Evolutionary conservation across 2,113 vertebrate species (phyloP).

Genomic region (Cygnus atratus): DNA sequence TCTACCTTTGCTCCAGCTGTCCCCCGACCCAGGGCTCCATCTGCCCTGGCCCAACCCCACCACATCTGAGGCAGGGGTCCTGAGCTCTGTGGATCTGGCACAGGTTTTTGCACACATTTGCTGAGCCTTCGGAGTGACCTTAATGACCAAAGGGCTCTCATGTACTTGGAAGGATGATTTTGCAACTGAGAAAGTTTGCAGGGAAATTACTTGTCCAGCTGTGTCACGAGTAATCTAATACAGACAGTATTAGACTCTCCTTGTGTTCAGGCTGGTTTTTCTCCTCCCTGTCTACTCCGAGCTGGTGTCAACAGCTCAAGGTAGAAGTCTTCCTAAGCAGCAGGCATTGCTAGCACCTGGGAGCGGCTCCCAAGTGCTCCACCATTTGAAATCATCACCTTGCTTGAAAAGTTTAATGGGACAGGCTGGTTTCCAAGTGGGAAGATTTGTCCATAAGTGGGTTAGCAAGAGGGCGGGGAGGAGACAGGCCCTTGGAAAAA

Average conservation of each 20-base stretch:
- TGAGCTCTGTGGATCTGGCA: neutral
- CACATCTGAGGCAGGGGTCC: neutral
- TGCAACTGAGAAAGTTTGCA: neutral
- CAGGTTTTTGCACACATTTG: neutral
- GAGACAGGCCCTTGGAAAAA: neutral
- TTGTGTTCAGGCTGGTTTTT: neutral
- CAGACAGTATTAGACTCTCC: neutral
- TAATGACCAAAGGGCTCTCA: rapidly evolving
- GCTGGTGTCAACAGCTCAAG: neutral
- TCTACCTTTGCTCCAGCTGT: neutral
- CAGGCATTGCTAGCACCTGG: neutral
- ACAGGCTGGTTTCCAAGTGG: conserved; percentile 29
- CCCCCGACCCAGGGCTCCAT: neutral
- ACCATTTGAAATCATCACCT: neutral
- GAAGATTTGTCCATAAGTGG: conserved; percentile 43
- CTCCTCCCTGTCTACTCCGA: neutral
- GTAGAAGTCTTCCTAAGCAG: neutral
- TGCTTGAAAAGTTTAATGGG: conserved; percentile 19
- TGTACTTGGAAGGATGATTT: neutral
- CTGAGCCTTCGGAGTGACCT: neutral
- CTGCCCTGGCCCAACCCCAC: rapidly evolving
- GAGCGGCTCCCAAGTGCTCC: neutral
- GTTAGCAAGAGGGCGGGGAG: conserved; percentile 39
- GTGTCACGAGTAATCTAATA: neutral
- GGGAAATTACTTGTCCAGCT: neutral